Percentiles rank a stretch among this genome's conserved stretches.
These are phyloP conservation scores for Chorisops tibialis DNA, from an alignment of 2,888 invertebrate species.

Conservation along the genomic window DNA sequence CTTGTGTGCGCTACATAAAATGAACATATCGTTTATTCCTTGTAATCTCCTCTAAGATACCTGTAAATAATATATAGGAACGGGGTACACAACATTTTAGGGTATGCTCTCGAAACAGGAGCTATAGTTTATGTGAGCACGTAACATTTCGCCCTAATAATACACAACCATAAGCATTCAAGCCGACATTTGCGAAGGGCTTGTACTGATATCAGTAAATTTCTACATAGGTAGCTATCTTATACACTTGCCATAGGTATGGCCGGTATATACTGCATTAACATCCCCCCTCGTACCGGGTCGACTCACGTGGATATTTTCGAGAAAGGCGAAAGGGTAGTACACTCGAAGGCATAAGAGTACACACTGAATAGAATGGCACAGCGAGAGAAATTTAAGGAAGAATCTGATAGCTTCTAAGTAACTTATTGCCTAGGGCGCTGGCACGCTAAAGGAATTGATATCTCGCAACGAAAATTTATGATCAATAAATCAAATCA, in stretches of 20 bases:
- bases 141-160: conserved; percentile 31
- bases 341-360: not conserved
- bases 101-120: conserved; percentile 10
- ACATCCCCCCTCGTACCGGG: not conserved
- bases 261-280: not conserved
- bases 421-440: conserved; percentile 20
- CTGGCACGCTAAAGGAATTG: conserved; percentile 16
- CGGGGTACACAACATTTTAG: conserved; percentile 13
- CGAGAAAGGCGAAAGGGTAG: not conserved
- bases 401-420: conserved; percentile 13
- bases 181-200: conserved; percentile 15
- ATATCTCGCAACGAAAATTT: conserved; percentile 19
- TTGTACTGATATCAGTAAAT: conserved; percentile 6
- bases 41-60: conserved; percentile 32
- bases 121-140: conserved; percentile 30
- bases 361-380: not conserved
- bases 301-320: not conserved
- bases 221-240: not conserved
- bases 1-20: conserved; percentile 22
- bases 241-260: not conserved
- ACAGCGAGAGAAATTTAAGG: not conserved
- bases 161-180: conserved; percentile 27
- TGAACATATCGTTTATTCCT: conserved; percentile 30
- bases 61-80: conserved; percentile 29
- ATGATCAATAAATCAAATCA: conserved; percentile 26